A percentile compares a stretch with the other conserved stretches of the same genome.
Conservation (phyloP, 2,797 vertebrate genomes). For the Argentina silus region DNA sequence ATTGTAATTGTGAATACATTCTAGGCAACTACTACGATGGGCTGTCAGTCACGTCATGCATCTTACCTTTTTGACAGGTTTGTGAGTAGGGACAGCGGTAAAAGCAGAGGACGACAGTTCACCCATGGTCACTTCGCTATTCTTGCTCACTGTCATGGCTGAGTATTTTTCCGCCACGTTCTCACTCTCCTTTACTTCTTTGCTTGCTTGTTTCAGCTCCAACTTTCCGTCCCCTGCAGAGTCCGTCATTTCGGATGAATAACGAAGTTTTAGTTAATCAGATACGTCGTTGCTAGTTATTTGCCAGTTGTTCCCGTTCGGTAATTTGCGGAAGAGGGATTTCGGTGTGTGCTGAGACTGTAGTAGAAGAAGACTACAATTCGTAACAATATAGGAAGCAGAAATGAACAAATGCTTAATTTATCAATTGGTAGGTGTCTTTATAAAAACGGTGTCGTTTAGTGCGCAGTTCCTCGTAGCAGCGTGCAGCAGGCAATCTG, state of each 20-base stretch:
- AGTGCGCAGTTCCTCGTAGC: no score
- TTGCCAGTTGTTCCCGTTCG: background rate
- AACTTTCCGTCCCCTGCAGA: slow-evolving; percentile 62
- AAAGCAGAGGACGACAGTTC: slow-evolving; percentile 69
- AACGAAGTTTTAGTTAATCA: background rate
- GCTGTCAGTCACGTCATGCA: background rate
- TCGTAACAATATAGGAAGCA: background rate
- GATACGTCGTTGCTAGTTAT: background rate
- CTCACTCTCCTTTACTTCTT: slow-evolving; percentile 79
- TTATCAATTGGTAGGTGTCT: background rate
- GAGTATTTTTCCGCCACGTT: slow-evolving; percentile 80
- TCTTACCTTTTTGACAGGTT: slow-evolving; percentile 78
- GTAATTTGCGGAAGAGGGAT: no score
- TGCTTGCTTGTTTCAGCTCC: slow-evolving; percentile 78
- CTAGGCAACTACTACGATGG: no score
- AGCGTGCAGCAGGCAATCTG: background rate
- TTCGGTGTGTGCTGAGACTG: no score
- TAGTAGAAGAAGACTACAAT: background rate
- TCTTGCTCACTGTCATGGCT: slow-evolving; percentile 77
- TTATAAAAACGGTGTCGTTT: background rate
- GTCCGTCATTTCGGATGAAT: slow-evolving; percentile 65
- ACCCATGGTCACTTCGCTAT: slow-evolving; percentile 72
- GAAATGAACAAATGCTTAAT: background rate
- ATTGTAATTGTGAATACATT: no score
- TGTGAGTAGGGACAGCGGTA: slow-evolving; percentile 75